Conservation (phyloP, 2,888 invertebrate species). For the Pseudolycoriella hygida region DNA sequence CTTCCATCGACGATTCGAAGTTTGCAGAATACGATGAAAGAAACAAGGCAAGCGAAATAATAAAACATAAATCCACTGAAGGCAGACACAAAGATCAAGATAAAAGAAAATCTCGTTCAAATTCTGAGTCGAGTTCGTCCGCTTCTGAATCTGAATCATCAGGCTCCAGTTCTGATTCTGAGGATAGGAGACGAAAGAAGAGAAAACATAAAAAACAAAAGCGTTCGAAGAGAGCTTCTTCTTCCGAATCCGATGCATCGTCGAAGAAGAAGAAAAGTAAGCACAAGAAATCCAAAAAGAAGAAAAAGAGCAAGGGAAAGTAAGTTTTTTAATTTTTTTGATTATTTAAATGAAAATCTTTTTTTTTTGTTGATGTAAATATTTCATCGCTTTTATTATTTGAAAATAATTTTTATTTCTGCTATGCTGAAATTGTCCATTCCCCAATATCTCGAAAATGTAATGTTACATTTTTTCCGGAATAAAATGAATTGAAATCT, state of each 20-base stretch:
- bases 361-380: too few relatives aligned
- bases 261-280: neutral
- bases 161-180: constrained; percentile 24
- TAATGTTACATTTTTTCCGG: too few relatives aligned
- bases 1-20: constrained; percentile 50
- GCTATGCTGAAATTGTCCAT: too few relatives aligned
- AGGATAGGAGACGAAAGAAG: constrained; percentile 35
- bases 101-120: constrained; percentile 28
- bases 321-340: neutral
- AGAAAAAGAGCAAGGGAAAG: constrained; percentile 2
- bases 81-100: constrained; percentile 27
- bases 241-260: constrained; percentile 24
- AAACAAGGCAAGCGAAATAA: neutral
- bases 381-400: too few relatives aligned
- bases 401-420: too few relatives aligned
- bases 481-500: too few relatives aligned
- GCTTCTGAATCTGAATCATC: constrained; percentile 27
- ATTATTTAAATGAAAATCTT: too few relatives aligned
- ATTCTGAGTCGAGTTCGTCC: constrained; percentile 33
- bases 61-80: constrained; percentile 14
- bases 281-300: constrained; percentile 4
- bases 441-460: too few relatives aligned
- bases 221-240: constrained; percentile 30
- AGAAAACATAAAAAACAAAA: constrained; percentile 43
- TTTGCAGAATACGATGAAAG: constrained; percentile 55